phyloP scores from a whole-genome alignment of 2,888 invertebrate genomes.

The Eupithecia subfuscata region DNA sequence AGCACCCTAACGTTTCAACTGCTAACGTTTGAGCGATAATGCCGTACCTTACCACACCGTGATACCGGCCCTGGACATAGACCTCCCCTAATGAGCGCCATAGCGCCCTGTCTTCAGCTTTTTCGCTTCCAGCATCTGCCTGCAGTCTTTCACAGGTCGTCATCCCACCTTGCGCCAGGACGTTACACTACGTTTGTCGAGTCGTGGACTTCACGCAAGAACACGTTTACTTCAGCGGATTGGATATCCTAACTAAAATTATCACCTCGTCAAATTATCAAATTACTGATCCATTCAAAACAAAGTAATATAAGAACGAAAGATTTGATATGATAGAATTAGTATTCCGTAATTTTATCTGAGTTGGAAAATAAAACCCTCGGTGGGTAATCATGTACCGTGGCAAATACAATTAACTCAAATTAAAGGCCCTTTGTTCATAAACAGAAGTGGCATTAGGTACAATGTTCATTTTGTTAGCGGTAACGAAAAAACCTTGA shows the following conservation, averaged over 20 bases:
- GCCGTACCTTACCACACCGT: too few species aligned
- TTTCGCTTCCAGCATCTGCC: too few species aligned
- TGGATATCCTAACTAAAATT: not conserved
- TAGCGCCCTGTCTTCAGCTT: too few species aligned
- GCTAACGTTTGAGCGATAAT: too few species aligned
- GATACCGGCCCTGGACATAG: too few species aligned
- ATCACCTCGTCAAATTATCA: not conserved
- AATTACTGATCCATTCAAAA: not conserved
- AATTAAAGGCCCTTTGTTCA: slow-evolving; percentile 61
- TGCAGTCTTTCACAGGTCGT: too few species aligned
- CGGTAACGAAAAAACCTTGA: slow-evolving; percentile 8
- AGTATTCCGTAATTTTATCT: slow-evolving; percentile 49
- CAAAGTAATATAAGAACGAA: slow-evolving; percentile 13
- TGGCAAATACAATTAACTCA: slow-evolving; percentile 62
- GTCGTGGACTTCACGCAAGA: too few species aligned
- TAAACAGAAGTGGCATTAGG: slow-evolving; percentile 55
- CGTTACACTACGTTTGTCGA: too few species aligned
- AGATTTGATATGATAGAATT: slow-evolving; percentile 44
- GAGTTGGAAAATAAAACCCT: slow-evolving; percentile 54
- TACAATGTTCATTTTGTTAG: slow-evolving; percentile 51
- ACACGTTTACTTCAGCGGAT: not conserved
- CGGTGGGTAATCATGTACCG: slow-evolving; percentile 53
- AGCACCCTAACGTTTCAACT: too few species aligned
- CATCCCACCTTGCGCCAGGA: too few species aligned
- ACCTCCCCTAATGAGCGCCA: too few species aligned